Conservation (phyloP, 2,797 vertebrate species). For the Xyrichtys novacula region DNA sequence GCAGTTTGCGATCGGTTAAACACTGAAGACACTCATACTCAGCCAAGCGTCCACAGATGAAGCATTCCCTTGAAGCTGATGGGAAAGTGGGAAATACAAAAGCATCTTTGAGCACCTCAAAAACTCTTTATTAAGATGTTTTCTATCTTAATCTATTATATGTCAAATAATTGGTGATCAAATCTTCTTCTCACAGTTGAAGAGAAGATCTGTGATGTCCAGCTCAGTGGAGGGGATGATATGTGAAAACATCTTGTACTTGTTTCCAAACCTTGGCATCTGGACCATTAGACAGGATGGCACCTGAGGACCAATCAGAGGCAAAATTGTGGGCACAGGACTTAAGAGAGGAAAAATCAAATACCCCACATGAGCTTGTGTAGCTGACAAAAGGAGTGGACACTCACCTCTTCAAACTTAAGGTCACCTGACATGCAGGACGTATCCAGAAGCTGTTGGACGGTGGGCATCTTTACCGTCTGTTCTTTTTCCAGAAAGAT, state of each 20-base stretch:
- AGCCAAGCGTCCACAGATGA: conserved; percentile 81
- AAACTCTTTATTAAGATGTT: neutral
- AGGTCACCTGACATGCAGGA: conserved; percentile 85
- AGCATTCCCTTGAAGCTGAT: conserved; percentile 83
- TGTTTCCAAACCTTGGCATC: conserved; percentile 89
- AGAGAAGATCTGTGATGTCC: conserved; percentile 86
- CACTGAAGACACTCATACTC: conserved; percentile 84
- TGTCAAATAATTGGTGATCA: neutral
- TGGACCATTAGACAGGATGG: conserved; percentile 87
- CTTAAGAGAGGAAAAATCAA: neutral
- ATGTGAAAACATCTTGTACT: conserved; percentile 88
- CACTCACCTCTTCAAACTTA: conserved; percentile 86
- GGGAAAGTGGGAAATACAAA: conserved; percentile 3
- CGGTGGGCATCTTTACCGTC: conserved; percentile 78
- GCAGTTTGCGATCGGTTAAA: conserved; percentile 82
- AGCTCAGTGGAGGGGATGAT: conserved; percentile 87
- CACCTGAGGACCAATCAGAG: conserved; percentile 63
- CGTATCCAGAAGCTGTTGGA: conserved; percentile 86
- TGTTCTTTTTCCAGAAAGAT: conserved; percentile 87
- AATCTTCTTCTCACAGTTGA: conserved; percentile 78
- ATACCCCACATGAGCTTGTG: neutral
- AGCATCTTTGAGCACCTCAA: neutral
- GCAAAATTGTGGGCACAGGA: neutral
- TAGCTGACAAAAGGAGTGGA: neutral
- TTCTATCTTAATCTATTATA: neutral